phyloP scores from a whole-genome alignment of 2,888 invertebrate genomes.

The Cerceris ruficornis region DNA sequence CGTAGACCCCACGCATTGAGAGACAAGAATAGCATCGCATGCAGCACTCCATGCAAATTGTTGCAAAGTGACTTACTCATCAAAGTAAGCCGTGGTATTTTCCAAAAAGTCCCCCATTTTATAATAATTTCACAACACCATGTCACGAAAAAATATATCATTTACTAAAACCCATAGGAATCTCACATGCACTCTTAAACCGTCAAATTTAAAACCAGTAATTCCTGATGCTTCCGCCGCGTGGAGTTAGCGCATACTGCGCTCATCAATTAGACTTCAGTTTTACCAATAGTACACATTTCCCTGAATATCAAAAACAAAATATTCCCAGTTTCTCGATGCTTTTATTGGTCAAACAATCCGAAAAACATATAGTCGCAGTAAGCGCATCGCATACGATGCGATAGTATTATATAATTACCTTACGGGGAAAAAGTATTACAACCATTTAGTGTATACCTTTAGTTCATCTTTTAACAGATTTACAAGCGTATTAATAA shows the following conservation, averaged over 20 bases:
- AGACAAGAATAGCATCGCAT: conserved; percentile 1
- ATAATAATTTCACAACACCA: conserved; percentile 12
- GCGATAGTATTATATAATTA: conserved; percentile 35
- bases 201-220: conserved; percentile 60
- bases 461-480: neutral
- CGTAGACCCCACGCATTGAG: conserved; percentile 1
- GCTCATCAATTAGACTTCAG: neutral
- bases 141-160: conserved; percentile 30
- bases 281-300: conserved; percentile 18
- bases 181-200: conserved; percentile 42
- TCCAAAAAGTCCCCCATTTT: conserved; percentile 69
- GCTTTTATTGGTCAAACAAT: conserved; percentile 3
- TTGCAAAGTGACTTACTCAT: conserved; percentile 69
- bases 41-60: neutral
- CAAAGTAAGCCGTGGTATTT: conserved; percentile 72
- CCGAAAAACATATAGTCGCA: neutral
- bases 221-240: conserved; percentile 22
- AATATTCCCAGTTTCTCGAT: conserved; percentile 22
- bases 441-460: neutral
- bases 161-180: conserved; percentile 29
- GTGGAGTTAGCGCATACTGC: conserved; percentile 36
- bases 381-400: neutral
- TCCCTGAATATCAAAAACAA: neutral
- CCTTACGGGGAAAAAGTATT: neutral
- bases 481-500: neutral